Conservation (phyloP, 2,888 invertebrate species). For the Mesoligia furuncula region DNA sequence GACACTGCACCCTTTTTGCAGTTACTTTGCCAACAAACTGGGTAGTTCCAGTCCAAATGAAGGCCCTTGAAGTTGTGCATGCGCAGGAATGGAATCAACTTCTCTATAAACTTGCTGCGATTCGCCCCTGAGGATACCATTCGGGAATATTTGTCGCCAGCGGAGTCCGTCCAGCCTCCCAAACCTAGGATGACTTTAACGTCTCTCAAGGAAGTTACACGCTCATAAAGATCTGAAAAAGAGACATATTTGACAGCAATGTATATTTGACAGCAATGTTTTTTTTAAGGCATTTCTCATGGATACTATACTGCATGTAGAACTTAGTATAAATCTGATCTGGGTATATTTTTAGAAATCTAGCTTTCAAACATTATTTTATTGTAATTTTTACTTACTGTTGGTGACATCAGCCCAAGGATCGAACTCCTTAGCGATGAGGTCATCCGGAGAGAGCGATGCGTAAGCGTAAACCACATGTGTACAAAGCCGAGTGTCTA, state of each 20-base stretch:
- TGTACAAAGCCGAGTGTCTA: constrained; percentile 95
- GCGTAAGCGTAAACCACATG: constrained; percentile 97
- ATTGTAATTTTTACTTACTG: constrained; percentile 88
- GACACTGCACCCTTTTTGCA: constrained; percentile 95
- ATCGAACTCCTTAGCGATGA: constrained; percentile 95
- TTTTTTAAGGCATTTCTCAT: too few species aligned
- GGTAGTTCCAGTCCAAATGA: constrained; percentile 98
- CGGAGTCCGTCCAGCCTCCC: constrained; percentile 99
- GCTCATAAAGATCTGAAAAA: constrained; percentile 93
- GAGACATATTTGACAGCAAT: not conserved
- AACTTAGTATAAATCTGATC: not conserved
- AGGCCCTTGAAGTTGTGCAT: constrained; percentile 95
- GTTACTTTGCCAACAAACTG: constrained; percentile 97
- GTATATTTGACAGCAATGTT: not conserved
- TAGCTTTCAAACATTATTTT: not conserved
- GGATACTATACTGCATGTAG: not conserved
- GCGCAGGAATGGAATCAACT: constrained; percentile 93
- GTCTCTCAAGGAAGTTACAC: constrained; percentile 93
- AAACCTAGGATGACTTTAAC: constrained; percentile 94
- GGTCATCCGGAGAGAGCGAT: constrained; percentile 94
- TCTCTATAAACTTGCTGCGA: constrained; percentile 93
- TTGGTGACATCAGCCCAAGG: constrained; percentile 97
- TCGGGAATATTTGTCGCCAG: constrained; percentile 96
- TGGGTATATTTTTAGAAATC: not conserved
- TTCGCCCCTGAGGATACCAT: constrained; percentile 92